phyloP scores from a whole-genome alignment of 2,888 invertebrate species.

The Tillus elongatus region DNA sequence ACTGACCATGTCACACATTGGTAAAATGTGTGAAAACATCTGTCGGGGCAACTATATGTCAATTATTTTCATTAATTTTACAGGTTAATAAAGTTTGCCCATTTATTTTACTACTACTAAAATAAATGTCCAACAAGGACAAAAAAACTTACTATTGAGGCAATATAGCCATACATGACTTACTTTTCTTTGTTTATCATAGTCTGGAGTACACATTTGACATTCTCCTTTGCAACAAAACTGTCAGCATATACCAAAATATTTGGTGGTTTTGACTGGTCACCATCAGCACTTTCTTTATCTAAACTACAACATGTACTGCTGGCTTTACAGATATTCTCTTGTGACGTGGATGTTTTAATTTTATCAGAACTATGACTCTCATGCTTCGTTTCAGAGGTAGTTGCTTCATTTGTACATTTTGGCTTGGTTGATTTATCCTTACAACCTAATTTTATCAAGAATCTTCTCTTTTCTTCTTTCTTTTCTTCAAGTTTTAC shows the following conservation, averaged over 20 bases:
- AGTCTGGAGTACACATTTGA: constrained; percentile 58
- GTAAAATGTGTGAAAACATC: too few relatives aligned
- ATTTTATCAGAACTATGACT: too few relatives aligned
- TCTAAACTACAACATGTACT: not conserved
- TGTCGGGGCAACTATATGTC: too few relatives aligned
- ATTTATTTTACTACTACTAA: too few relatives aligned
- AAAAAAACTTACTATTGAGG: too few relatives aligned
- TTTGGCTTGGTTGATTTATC: constrained; percentile 3
- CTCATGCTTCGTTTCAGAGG: too few relatives aligned
- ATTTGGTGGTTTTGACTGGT: constrained; percentile 63
- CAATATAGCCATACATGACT: too few relatives aligned
- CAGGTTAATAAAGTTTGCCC: too few relatives aligned
- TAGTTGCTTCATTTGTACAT: not conserved
- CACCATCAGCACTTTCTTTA: constrained; percentile 7
- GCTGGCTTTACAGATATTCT: not conserved
- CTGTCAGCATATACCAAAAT: constrained; percentile 76
- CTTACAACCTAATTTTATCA: not conserved
- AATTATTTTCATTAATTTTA: too few relatives aligned
- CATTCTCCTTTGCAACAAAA: constrained; percentile 61
- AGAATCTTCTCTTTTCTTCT: not conserved
- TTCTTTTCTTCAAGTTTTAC: constrained; percentile 12
- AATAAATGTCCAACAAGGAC: too few relatives aligned
- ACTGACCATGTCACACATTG: too few relatives aligned
- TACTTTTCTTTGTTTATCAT: constrained; percentile 66
- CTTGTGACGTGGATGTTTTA: not conserved